Evolutionary conservation across 2,888 invertebrate species (phyloP), one percentile per base, ranked within the genome.

Genomic region (Lapara coniferarum): DNA sequence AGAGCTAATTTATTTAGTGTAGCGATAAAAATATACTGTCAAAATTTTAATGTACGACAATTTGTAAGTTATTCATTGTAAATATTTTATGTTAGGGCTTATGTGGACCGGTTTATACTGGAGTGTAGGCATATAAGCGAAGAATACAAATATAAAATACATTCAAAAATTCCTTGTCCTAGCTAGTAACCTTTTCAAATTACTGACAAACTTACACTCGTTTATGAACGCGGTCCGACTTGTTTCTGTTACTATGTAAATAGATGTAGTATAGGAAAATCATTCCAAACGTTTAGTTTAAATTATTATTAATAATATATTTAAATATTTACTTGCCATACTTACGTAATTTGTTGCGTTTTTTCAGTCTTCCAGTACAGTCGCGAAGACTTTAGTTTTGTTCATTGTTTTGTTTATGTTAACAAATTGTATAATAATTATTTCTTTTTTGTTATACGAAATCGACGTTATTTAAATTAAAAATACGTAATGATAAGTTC

Each of bases 301-400:
- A 87, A 88, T 90, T 90, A 89, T 90, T 89, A 88, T 90, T 90
- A 89, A 90, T 89, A 81, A 85, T 85, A 87, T 91, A 87, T 89
- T 90, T 89, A 89, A 85, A 89, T 87, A 85, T 85, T 86, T 86
- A 90, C 92, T 93, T 92, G 92, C 93, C 92, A 92, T 93, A 92
- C 84, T 87, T 84, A 82, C 83, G 85, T 88, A 89, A 85, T 85
- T 85, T 85, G 87, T 89, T 89, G 86, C 84, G 83, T 84, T 85
- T 81, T 82, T 85, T 78, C 81, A 79, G 92, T 92, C 92, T 92
- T 93, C 92, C 92, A 89, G 79, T 84, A 74, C 81, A 88, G 85
- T 86, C 84, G 84, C 74, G 89, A 77, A 81, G 89, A 83, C 85
- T 77, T 77, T 78, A 74, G 77, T 83, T 79, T 85, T 88, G 84